A percentile compares a stretch with the other conserved stretches of the same genome.
These are phyloP conservation scores for Drosophila birchii DNA, from an alignment of 2,888 invertebrate species.

Conservation along the genomic window DNA sequence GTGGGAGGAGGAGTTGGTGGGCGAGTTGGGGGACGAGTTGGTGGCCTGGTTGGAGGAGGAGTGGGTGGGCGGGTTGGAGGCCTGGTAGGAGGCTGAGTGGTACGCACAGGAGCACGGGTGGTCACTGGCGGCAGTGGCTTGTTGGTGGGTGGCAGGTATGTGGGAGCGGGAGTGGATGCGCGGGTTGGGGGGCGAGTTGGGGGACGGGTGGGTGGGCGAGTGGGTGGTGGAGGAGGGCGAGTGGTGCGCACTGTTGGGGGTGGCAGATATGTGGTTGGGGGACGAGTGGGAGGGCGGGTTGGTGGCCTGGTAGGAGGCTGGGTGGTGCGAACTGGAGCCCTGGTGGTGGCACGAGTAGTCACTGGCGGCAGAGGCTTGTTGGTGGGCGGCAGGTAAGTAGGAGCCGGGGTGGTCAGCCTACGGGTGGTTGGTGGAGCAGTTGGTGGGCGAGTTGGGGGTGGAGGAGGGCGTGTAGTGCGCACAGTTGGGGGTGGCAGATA, in stretches of 20 bases:
- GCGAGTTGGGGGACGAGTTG: slow-evolving; percentile 27
- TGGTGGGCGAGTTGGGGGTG: slow-evolving; percentile 39
- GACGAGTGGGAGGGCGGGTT: slow-evolving; percentile 41
- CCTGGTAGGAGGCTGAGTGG: slow-evolving; percentile 15
- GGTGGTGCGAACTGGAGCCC: slow-evolving; percentile 46
- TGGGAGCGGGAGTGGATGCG: slow-evolving; percentile 46
- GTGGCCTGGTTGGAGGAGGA: slow-evolving; percentile 47
- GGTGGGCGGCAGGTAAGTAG: slow-evolving; percentile 63
- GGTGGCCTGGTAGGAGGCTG: slow-evolving; percentile 59
- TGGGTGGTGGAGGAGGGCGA: slow-evolving; percentile 40
- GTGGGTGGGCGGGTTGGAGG: slow-evolving; percentile 55
- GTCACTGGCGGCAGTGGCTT: slow-evolving; percentile 65
- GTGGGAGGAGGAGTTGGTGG: slow-evolving; percentile 48
- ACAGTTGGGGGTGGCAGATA: slow-evolving; percentile 44
- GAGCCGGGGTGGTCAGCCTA: slow-evolving; percentile 22
- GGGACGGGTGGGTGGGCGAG: slow-evolving; percentile 54
- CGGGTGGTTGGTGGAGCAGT: slow-evolving; percentile 36
- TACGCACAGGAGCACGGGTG: slow-evolving; percentile 30
- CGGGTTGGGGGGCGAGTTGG: slow-evolving; percentile 51
- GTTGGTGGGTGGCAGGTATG: slow-evolving; percentile 61
- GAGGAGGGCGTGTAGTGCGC: slow-evolving; percentile 56
- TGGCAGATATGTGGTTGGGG: slow-evolving; percentile 54
- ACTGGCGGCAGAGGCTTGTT: slow-evolving; percentile 53
- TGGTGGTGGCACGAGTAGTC: slow-evolving; percentile 44
- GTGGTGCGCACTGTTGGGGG: slow-evolving; percentile 34